Evolutionary conservation across 2,113 vertebrate species (phyloP).

Genomic region (Taxidea taxus): DNA sequence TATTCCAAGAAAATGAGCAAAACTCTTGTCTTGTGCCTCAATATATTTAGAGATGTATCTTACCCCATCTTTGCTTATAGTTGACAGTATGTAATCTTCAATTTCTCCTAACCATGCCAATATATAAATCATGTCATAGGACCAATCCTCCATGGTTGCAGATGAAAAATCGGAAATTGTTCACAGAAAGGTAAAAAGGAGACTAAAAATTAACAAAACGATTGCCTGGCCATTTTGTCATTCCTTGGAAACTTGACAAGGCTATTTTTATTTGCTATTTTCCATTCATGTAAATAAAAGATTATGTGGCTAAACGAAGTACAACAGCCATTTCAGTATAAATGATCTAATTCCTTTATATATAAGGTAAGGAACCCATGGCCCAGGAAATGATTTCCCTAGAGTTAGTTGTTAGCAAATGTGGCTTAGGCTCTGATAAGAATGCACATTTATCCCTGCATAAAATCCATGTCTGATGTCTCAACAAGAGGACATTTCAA

Average conservation of each 20-base stretch:
- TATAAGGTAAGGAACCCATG: neutral
- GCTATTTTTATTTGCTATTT: neutral
- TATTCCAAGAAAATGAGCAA: neutral
- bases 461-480: neutral
- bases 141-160: neutral
- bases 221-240: neutral
- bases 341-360: neutral
- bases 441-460: neutral
- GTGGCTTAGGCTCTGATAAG: neutral
- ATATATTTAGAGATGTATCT: neutral
- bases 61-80: neutral
- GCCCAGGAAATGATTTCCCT: neutral
- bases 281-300: constrained; percentile 15
- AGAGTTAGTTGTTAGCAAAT: neutral
- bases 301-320: neutral
- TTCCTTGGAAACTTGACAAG: neutral
- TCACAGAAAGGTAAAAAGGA: neutral
- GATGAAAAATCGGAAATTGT: neutral
- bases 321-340: neutral
- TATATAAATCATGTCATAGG: neutral
- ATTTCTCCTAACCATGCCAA: neutral
- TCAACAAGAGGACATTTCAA: neutral
- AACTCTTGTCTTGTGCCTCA: neutral
- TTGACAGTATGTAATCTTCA: neutral
- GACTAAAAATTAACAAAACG: neutral